Percentiles rank a stretch among this genome's conserved stretches.
Conservation (phyloP, 2,888 invertebrate genomes). For the Mythimna impura region DNA sequence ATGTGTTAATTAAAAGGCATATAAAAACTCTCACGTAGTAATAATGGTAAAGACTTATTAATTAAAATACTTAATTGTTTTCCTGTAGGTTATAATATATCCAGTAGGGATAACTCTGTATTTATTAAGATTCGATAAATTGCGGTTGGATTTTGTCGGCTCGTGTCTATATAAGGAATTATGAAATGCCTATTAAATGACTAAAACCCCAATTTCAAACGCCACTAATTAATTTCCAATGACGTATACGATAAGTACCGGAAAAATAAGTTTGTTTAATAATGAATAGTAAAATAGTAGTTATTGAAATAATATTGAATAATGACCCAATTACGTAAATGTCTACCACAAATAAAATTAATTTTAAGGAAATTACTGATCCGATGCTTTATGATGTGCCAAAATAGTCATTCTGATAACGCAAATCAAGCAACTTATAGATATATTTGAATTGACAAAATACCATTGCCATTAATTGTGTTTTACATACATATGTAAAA, state of each 20-base stretch:
- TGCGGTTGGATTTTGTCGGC: not conserved
- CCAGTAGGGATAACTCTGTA: no score
- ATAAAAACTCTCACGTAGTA: not conserved
- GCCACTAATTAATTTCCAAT: not conserved
- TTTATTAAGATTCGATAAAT: not conserved
- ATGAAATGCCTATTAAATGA: not conserved
- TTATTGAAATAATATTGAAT: no score
- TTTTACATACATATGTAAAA: no score
- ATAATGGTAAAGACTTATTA: not conserved
- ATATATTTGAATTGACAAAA: not conserved
- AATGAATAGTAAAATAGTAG: not conserved
- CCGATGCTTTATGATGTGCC: not conserved
- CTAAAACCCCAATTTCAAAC: not conserved
- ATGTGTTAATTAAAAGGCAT: not conserved
- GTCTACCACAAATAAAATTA: not conserved
- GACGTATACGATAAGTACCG: not conserved
- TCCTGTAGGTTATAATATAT: not conserved
- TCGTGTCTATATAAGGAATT: not conserved
- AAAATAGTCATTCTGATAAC: not conserved
- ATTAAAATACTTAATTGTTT: not conserved
- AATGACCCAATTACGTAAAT: no score
- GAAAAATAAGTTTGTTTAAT: not conserved
- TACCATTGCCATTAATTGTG: no score
- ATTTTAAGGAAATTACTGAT: not conserved
- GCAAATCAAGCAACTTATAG: not conserved